Evolutionary conservation across 2,888 invertebrate species (phyloP).

Genomic region (Orchestes rusci): DNA sequence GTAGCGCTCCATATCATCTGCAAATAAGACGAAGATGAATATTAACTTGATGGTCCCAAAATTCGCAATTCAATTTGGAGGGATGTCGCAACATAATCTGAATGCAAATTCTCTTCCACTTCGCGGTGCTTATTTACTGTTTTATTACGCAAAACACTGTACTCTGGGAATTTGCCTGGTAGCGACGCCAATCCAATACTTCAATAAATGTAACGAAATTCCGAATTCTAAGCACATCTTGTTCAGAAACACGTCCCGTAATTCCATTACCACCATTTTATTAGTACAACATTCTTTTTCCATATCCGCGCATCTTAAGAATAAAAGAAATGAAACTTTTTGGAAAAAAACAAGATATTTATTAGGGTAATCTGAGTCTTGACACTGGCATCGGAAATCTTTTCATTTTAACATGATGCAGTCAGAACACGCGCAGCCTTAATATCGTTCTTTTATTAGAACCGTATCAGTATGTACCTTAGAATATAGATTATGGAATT

Average conservation of each 20-base stretch:
- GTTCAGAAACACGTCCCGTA: too few species aligned
- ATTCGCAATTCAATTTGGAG: too few species aligned
- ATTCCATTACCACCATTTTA: too few species aligned
- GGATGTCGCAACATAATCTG: too few species aligned
- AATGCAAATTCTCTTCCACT: too few species aligned
- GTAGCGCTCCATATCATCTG: constrained; percentile 62
- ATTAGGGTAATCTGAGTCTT: constrained; percentile 18
- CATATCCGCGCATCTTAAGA: not conserved
- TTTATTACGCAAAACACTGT: too few species aligned
- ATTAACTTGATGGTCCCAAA: too few species aligned
- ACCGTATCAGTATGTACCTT: constrained; percentile 40
- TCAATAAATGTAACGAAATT: too few species aligned
- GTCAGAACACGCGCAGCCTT: constrained; percentile 21
- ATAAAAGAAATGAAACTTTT: constrained; percentile 18
- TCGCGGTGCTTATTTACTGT: too few species aligned
- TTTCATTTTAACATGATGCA: constrained; percentile 19
- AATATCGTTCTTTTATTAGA: constrained; percentile 36
- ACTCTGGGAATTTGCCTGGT: too few species aligned
- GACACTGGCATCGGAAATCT: constrained; percentile 19
- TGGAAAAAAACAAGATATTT: constrained; percentile 19
- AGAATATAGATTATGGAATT: constrained; percentile 42
- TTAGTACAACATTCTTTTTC: not conserved
- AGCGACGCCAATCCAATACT: too few species aligned
- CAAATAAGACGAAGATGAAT: constrained; percentile 2
- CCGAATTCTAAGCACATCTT: too few species aligned